A percentile compares a stretch with the other conserved stretches of the same genome.
phyloP scores from a whole-genome alignment of 2,797 vertebrate genomes.

The Gephyroberyx darwinii region DNA sequence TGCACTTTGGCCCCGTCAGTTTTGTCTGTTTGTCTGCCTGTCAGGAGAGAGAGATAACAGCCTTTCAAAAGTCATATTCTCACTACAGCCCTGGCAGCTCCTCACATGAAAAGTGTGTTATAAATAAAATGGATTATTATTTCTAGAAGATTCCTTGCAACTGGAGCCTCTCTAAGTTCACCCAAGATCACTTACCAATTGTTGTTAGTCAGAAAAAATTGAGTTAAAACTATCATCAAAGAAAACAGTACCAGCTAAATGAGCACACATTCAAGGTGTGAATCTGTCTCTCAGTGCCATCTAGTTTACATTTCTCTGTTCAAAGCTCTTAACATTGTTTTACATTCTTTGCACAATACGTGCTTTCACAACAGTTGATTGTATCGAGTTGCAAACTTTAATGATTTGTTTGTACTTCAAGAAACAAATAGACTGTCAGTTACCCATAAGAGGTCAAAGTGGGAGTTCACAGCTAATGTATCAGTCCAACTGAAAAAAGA shows the following conservation, averaged over 20 bases:
- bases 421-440: slow-evolving; percentile 69
- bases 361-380: slow-evolving; percentile 56
- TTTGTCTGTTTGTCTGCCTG: slow-evolving; percentile 55
- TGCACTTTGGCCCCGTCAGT: slow-evolving; percentile 34
- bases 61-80: slow-evolving; percentile 23
- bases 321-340: slow-evolving; percentile 52
- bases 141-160: slow-evolving; percentile 1
- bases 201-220: slow-evolving; percentile 4
- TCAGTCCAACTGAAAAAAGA: slow-evolving; percentile 58
- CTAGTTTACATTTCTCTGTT: slow-evolving; percentile 36
- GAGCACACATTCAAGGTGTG: slow-evolving; percentile 5
- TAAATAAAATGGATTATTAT: not conserved
- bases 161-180: not conserved
- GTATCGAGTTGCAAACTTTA: slow-evolving; percentile 64
- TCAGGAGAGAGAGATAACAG: slow-evolving; percentile 49
- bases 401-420: slow-evolving; percentile 67
- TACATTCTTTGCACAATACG: slow-evolving; percentile 44
- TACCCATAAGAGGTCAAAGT: slow-evolving; percentile 58
- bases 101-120: not conserved
- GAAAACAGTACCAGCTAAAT: slow-evolving; percentile 12
- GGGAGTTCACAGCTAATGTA: slow-evolving; percentile 55
- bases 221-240: slow-evolving; percentile 1
- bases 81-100: not conserved
- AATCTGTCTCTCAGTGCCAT: slow-evolving; percentile 12
- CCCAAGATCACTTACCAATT: not conserved